A percentile compares a stretch with the other conserved stretches of the same genome.
phyloP scores from a whole-genome alignment of 2,797 vertebrate species.

The Hoplostethus atlanticus region DNA sequence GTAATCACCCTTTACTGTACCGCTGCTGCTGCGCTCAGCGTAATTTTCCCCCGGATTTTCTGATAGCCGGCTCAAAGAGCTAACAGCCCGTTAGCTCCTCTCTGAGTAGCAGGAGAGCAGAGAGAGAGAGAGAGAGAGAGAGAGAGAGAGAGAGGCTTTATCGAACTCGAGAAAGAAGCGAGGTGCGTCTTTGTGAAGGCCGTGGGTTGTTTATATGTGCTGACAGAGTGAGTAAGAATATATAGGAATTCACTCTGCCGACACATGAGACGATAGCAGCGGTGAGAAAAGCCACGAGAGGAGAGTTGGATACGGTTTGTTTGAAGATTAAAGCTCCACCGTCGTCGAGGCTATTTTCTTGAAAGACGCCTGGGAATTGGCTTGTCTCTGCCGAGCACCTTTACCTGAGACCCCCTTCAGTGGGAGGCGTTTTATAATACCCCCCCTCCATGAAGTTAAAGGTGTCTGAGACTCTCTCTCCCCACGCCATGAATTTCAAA shows the following conservation, averaged over 20 bases:
- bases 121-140: conserved; percentile 28
- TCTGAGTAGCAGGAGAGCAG: conserved; percentile 28
- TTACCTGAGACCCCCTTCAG: conserved; percentile 59
- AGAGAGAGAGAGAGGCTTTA: conserved; percentile 60
- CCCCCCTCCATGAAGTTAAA: conserved; percentile 48
- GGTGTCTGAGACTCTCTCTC: conserved; percentile 30
- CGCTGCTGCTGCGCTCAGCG: conserved; percentile 85
- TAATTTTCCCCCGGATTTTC: conserved; percentile 73
- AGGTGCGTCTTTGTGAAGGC: conserved; percentile 67
- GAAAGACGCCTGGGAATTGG: conserved; percentile 70
- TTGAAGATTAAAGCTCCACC: conserved; percentile 75
- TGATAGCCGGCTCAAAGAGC: conserved; percentile 84
- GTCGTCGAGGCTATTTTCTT: conserved; percentile 63
- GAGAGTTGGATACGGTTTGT: conserved; percentile 67
- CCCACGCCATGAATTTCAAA: conserved; percentile 51
- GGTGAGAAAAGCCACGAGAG: conserved; percentile 43
- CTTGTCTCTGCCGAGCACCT: conserved; percentile 59
- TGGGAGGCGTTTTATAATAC: conserved; percentile 42
- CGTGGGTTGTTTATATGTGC: conserved; percentile 80
- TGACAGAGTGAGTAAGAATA: conserved; percentile 79
- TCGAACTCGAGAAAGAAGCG: conserved; percentile 63
- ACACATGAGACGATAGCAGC: conserved; percentile 69
- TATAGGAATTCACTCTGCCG: conserved; percentile 65
- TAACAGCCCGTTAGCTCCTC: conserved; percentile 83
- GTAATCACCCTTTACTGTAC: conserved; percentile 87